phyloP scores from a whole-genome alignment of 2,888 invertebrate species.

The Bimastos eiseni region DNA sequence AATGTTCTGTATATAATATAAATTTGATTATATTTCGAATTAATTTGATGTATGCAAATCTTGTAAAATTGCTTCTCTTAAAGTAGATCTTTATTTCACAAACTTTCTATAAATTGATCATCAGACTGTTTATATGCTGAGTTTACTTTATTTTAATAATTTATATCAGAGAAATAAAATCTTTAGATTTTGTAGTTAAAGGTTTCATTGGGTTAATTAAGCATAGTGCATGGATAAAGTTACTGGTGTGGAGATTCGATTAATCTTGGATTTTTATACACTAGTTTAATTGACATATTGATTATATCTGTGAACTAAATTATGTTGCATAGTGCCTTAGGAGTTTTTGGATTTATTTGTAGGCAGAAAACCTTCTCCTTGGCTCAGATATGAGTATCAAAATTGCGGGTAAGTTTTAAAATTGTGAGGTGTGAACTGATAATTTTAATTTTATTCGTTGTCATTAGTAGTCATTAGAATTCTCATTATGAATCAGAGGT shows the following conservation, averaged over 20 bases:
- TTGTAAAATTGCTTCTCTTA: neutral
- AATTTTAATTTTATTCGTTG: neutral
- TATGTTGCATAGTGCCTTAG: neutral
- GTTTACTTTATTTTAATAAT: neutral
- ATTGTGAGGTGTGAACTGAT: too few relatives aligned
- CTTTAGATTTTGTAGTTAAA: neutral
- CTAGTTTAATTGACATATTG: neutral
- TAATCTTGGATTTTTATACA: neutral
- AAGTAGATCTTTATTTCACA: neutral
- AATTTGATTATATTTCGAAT: neutral
- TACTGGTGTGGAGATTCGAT: neutral
- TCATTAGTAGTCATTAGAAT: neutral
- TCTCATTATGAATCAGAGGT: neutral
- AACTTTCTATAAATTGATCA: neutral
- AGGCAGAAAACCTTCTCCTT: constrained; percentile 93
- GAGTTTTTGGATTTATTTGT: constrained; percentile 41
- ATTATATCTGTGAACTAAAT: neutral
- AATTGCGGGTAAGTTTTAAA: constrained; percentile 68
- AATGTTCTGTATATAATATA: neutral
- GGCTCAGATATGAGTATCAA: constrained; percentile 93
- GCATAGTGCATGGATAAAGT: neutral
- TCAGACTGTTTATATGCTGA: neutral
- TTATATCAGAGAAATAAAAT: neutral
- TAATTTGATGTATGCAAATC: neutral
- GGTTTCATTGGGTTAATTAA: neutral